Base-by-base conservation (phyloP, 2,113 vertebrate species). In the Sapayoa aenigma region DNA sequence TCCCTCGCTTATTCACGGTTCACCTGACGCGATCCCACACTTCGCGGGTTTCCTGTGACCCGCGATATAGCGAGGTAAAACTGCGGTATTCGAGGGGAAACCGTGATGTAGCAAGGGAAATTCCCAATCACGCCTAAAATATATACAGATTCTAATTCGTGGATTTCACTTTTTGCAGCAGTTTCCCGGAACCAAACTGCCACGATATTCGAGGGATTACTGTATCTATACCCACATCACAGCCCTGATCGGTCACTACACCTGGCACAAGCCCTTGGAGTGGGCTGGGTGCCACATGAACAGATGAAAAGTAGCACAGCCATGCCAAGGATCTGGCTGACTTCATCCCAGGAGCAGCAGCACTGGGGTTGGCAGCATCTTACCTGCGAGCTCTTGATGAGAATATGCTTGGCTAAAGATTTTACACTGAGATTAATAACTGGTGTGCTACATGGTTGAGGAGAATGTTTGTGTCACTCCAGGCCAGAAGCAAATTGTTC, bases 301-400 rank as follows among this genome's bases (percentile, higher is more conserved):
- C 84, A 96, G 90, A 90, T 42, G 81, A 91, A 91, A 82, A 87
- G 58, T 52, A 79, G 44, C 1, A 1, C 31, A 72, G 39, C 33
- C 9, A 1, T 65, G 67, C 87, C 58, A 91, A 56, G 28, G 58
- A 82, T 81, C 74, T 72, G 44, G 49, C 44, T 2, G 10, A 27
- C 52, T 84, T 84, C 80, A 84, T 56, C 49, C 35, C 84, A 60
- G 74, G 66, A 94, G 62, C 27, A 83, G 71, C 5, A 11, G 76
- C 44, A 46, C 27, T 0, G 2, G 49, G 52, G 58, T 47, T 2
- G 0, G 55, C 5, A 6, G 63, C 76, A 77, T 39, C 7, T 1
- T 63, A 77, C 87, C 83, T 81, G 65, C 0, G 6, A 59, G 63
- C 20, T 81, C 28, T 39, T 27, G 22, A 19, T 74, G 72, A 71